Evolutionary conservation across 2,113 vertebrate genomes (phyloP), one percentile per base, ranked within the genome.

Genomic region (Beaufortia kweichowensis): DNA sequence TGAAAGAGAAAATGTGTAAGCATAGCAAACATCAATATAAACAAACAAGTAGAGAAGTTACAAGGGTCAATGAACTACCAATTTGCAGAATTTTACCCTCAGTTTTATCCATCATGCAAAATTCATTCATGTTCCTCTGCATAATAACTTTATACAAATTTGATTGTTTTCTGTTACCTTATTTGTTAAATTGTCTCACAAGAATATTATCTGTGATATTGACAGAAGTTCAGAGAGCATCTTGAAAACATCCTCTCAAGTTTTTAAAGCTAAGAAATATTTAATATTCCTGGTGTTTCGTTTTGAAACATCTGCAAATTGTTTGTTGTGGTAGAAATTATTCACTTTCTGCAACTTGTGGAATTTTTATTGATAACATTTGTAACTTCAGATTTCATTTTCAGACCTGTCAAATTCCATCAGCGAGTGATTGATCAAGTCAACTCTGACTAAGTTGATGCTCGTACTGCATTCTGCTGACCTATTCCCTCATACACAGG

Each of bases 401-500:
- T 35, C 10, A 53, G 61, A 14, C 50, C 50, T 82, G 81, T 82
- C 77, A 82, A 29, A 72, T 5, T 55, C 67, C 39, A 82, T 82
- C 81, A 79, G 72, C 64, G 24, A 33, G 60, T 76, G 73, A 82
- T 35, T 82, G 77, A 79, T 79, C 73, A 72, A 78, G 73, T 76
- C 69, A 76, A 43, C 41, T 75, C 67, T 75, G 77, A 78, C 74
- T 75, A 82, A 77, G 50, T 82, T 79, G 31, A 61, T 8, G 14
- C 56, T 53, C 23, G 57, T 48, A 17, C 55, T 72, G 28, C 59
- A 55, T 75, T 82, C 35, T 81, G 63, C 46, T 82, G 76, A 78
- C 80, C 75, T 81, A 63, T 82, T 43, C 29, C 50, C 29, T 61
- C 43, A 24, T 41, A 67, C 24, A 19, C 67, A 79, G 39, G 62